phyloP scores from a whole-genome alignment of 2,888 invertebrate species.

The Odontomyia ornata region DNA sequence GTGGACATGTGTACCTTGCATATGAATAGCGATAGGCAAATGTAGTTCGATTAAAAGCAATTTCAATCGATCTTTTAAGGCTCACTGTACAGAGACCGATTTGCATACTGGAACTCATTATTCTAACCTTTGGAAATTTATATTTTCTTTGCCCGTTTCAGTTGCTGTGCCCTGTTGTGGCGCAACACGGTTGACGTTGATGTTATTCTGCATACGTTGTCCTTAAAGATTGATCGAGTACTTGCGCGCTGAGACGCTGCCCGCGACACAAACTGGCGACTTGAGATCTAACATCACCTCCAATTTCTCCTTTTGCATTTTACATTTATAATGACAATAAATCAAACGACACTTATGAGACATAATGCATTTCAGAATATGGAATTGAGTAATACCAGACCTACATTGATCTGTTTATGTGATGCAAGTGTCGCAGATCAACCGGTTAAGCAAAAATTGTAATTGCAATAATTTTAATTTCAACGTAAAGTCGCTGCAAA shows the following conservation, averaged over 20 bases:
- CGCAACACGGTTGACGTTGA: not conserved
- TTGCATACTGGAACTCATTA: slow-evolving; percentile 40
- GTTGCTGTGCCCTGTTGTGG: not conserved
- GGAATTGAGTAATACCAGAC: slow-evolving; percentile 11
- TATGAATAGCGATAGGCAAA: slow-evolving; percentile 24
- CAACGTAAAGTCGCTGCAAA: not conserved
- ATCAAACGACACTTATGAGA: slow-evolving; percentile 41
- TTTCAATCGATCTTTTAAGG: slow-evolving; percentile 33
- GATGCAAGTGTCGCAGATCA: slow-evolving; percentile 14
- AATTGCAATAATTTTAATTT: slow-evolving; percentile 12
- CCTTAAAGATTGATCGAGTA: slow-evolving; percentile 22
- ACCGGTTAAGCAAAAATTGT: slow-evolving; percentile 41
- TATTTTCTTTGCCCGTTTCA: not conserved
- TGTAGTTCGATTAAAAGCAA: slow-evolving; percentile 32
- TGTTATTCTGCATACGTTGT: slow-evolving; percentile 17
- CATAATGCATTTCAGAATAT: slow-evolving; percentile 24
- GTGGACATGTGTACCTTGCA: not conserved
- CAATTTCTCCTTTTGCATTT: slow-evolving; percentile 34
- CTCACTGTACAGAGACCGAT: slow-evolving; percentile 2
- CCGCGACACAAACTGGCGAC: not conserved
- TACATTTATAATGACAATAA: slow-evolving; percentile 33
- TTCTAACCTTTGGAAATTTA: slow-evolving; percentile 37
- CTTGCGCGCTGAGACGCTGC: not conserved
- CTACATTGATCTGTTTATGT: not conserved
- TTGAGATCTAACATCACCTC: not conserved